Conservation (phyloP, 2,113 vertebrate species). For the Trinectes maculatus region DNA sequence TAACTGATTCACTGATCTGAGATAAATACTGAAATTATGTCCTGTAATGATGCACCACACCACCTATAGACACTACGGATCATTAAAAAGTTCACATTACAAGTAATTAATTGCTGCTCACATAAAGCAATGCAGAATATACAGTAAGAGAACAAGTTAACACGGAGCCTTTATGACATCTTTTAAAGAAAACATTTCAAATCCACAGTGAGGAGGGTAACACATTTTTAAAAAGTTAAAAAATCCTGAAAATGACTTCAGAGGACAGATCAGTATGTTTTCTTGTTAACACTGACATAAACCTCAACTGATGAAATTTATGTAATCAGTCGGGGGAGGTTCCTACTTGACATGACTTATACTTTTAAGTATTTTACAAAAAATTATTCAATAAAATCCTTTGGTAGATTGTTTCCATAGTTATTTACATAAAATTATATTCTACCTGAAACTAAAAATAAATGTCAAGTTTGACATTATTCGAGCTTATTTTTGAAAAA, state of each 20-base stretch:
- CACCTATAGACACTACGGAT: slow-evolving; percentile 9
- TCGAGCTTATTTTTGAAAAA: slow-evolving; percentile 32
- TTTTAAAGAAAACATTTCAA: neutral
- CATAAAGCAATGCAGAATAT: neutral
- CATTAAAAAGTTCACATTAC: slow-evolving; percentile 7
- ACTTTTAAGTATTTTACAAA: neutral
- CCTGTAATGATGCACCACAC: neutral
- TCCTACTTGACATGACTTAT: neutral
- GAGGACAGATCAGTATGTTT: neutral
- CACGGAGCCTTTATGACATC: too few relatives aligned
- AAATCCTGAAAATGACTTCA: neutral
- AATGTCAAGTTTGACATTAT: slow-evolving; percentile 12
- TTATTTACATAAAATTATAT: slow-evolving; percentile 14
- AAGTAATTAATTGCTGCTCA: neutral
- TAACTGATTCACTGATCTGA: neutral
- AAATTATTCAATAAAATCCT: slow-evolving; percentile 17
- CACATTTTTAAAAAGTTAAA: neutral
- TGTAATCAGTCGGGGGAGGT: slow-evolving; percentile 2
- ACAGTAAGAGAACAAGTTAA: neutral
- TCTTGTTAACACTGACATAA: slow-evolving; percentile 1
- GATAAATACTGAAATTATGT: neutral
- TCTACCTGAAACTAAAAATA: slow-evolving; percentile 28
- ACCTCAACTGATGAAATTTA: neutral
- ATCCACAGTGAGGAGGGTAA: neutral
- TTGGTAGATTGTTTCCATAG: slow-evolving; percentile 25